Base-by-base conservation (phyloP, 2,797 vertebrate genomes). In the Poeciliopsis turneri region DNA sequence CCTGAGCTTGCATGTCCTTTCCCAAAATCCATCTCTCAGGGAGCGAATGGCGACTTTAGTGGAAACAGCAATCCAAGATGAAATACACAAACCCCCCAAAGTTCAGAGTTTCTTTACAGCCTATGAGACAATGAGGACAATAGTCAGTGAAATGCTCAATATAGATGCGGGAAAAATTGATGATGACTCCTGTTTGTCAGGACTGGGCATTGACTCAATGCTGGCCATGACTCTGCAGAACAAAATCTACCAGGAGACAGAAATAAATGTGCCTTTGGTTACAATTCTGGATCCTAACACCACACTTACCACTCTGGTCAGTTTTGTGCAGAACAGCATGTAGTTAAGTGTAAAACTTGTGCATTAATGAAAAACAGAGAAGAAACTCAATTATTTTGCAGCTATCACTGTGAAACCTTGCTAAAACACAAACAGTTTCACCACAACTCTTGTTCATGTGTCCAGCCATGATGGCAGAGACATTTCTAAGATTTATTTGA, bases 221-320 rank as follows among this genome's bases (percentile, higher is more conserved):
- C 84, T 96, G 82, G 96, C 96, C 68, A 96, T 97, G 96, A 97
- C 96, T 30, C 86, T 98, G 83, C 96, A 97, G 91, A 97, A 96
- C 85, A 94, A 90, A 11, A 92, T 97, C 78, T 97, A 96, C 71
- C 93, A 94, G 78, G 96, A 97, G 47, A 93, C 90, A 13, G 95
- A 92, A 4, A 92, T 97, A 28, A 96, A 95, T 77, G 90, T 98
- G 73, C 95, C 96, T 81, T 82, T 97, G 64, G 91, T 96, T 28
- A 92, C 88, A 84, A 88, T 97, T 75, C 85, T 98, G 77, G 97
- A 97, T 87, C 96, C 96, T 70, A 93, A 90, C 47, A 89, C 84
- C 79, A 95, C 94, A 39, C 41, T 94, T 28, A 85, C 75, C 36
- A 90, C 86, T 76, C 90, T 96, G 76, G 76, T 85, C 70, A 75